Base-by-base conservation (phyloP, 1,140 invertebrate species). In the Aethina tumida region DNA sequence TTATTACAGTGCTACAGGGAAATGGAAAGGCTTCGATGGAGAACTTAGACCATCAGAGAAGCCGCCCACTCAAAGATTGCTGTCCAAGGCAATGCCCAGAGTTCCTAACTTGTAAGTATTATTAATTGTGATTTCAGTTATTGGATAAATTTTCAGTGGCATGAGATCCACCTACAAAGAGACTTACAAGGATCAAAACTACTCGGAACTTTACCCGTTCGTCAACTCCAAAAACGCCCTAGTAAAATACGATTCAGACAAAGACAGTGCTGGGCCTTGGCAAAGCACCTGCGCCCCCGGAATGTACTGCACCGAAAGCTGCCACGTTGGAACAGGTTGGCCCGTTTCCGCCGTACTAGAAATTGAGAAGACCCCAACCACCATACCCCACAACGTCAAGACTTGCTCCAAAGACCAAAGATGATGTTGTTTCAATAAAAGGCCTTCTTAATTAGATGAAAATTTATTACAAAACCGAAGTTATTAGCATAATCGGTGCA, bases 251-350 rank as follows among this genome's bases (percentile, higher is more conserved):
- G n/a, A n/a, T n/a, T n/a, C n/a, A n/a, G n/a, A n/a, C n/a, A n/a
- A n/a, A n/a, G n/a, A n/a, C n/a, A n/a, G n/a, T n/a, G 25, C 52
- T 3, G 48, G 51, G n/a, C 37, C 49, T 1, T 60, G 50, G 47
- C 57, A 61, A 38, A 50, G 45, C 40, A 41, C 61, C 14, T 37
- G 47, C 15, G 37, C 55, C n/a, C 59, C 57, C 6, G 51, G 41
- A 37, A 61, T 61, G 60, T 64, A 64, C 33, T 58, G 55, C 26
- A 59, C 55, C 6, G 62, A 64, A 41, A 47, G 50, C 17, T 57
- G 58, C 26, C 58, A 62, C 43, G 52, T 62, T 25, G 62, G 62
- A 20, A 56, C 50, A 10, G 52, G 52, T n/a, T 54, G 43, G 41
- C 53, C 56, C 1, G 50, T 60, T 17, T 43, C 50, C 28, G 37